Base-by-base conservation (phyloP, 2,888 invertebrate genomes). In the Athalia circularis region DNA sequence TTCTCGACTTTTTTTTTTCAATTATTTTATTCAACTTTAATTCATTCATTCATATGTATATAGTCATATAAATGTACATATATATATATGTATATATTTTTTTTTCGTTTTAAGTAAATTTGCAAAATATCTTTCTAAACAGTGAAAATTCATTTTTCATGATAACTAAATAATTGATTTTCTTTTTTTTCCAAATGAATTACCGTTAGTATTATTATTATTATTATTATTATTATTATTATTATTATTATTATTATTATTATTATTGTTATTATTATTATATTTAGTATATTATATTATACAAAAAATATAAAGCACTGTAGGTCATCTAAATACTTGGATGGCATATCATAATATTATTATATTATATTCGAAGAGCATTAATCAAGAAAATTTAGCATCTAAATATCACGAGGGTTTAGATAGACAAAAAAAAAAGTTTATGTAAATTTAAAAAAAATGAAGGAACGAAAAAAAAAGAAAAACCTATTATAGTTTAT, bases 351-450 rank as follows among this genome's bases (percentile, higher is more conserved):
- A 82, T 86, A 81, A 83, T 48, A 82, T 85, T 83, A 82, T 76
- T 64, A 82, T 45, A 74, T 76, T 57, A 50, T 29, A 29, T 72
- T 78, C 79, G 78, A 64, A 72, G 59, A 77, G 77, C 64, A 75
- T 79, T 65, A 77, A 77, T 77, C 75, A 52, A 82, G 80, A 83
- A 85, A 85, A 86, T 87, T 87, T 87, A 88, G 86, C 84, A 84
- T 86, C 86, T 87, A 88, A 88, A 88, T 89, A 89, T 89, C 89
- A 89, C 89, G 84, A 83, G 83, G 81, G 64, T 74, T 57, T 47
- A 77, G 43, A 79, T 65, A 74, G 54, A 57, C 48, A 78, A 54
- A 65, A 52, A 76, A 52, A 62, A 77, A 77, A 79, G 54, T 29
- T 29, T 29, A 1, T 29, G 29, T 29, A 29, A 29, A 29, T 29